Evolutionary conservation across 2,113 vertebrate species (phyloP).

Genomic region (Siniperca chuatsi): DNA sequence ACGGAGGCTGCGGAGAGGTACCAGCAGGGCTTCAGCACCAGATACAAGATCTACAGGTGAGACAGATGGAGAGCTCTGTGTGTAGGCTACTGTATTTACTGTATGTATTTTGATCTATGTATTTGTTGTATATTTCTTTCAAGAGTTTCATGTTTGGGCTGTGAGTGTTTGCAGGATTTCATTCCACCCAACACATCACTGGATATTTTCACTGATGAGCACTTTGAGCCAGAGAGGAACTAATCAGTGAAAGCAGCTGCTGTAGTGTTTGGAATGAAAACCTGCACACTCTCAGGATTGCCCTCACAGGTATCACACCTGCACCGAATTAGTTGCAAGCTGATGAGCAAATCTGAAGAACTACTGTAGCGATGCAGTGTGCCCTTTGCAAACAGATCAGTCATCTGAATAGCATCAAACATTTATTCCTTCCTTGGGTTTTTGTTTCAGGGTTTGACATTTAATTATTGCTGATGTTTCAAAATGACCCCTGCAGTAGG

Average conservation of each 20-base stretch:
- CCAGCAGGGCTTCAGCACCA: conserved; percentile 85
- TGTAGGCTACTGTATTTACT: neutral
- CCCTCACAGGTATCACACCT: conserved; percentile 70
- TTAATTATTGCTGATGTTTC: conserved; percentile 28
- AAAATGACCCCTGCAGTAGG: conserved; percentile 27
- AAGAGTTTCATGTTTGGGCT: neutral
- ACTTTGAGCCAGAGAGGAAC: conserved; percentile 56
- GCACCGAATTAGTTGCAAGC: conserved; percentile 50
- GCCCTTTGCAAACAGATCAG: conserved; percentile 31
- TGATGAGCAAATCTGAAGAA: conserved; percentile 59
- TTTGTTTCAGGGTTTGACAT: conserved; percentile 11
- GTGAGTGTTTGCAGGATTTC: conserved; percentile 14
- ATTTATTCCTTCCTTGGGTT: neutral
- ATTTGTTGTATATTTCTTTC: neutral
- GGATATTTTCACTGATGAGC: conserved; percentile 50
- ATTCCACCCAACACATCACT: conserved; percentile 19
- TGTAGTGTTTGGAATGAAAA: conserved; percentile 40
- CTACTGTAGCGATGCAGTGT: conserved; percentile 13
- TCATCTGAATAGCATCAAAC: neutral
- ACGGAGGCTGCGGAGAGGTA: conserved; percentile 86
- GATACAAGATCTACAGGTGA: conserved; percentile 91
- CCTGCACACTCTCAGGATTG: conserved; percentile 36
- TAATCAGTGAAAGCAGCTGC: conserved; percentile 64
- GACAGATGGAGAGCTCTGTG: neutral
- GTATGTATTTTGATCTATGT: neutral